Evolutionary conservation across 2,797 vertebrate species (phyloP).

Genomic region (Champsocephalus gunnari): DNA sequence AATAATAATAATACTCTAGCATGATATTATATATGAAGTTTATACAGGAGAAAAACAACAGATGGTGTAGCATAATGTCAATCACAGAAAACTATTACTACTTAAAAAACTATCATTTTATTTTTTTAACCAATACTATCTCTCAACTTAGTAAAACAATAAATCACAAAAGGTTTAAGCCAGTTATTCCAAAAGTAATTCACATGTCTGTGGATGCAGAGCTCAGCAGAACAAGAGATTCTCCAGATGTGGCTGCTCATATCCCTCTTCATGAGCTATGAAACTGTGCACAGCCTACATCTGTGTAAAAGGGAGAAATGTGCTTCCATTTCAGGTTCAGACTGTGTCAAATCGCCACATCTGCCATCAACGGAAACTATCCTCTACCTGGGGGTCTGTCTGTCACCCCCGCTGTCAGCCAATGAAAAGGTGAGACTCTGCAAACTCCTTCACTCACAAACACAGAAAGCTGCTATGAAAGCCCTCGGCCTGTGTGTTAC

Average conservation of each 20-base stretch:
- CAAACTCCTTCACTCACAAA: slow-evolving; percentile 61
- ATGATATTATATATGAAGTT: neutral
- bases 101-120: no score
- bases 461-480: slow-evolving; percentile 56
- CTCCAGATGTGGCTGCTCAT: slow-evolving; percentile 39
- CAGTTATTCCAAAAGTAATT: slow-evolving; percentile 4
- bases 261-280: slow-evolving; percentile 7
- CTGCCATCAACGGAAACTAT: slow-evolving; percentile 55
- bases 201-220: neutral
- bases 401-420: slow-evolving; percentile 67
- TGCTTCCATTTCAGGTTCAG: slow-evolving; percentile 53
- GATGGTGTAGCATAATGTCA: neutral
- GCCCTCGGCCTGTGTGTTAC: slow-evolving; percentile 46
- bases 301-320: slow-evolving; percentile 29
- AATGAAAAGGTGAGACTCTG: slow-evolving; percentile 61
- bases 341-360: slow-evolving; percentile 73
- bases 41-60: neutral
- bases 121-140: neutral
- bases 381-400: slow-evolving; percentile 59
- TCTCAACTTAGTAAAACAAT: neutral
- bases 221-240: slow-evolving; percentile 12
- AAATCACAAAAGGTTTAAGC: neutral
- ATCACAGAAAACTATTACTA: neutral
- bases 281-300: slow-evolving; percentile 26
- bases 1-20: neutral